Percentiles rank a stretch among this genome's conserved stretches.
phyloP scores from a whole-genome alignment of 2,797 vertebrate genomes.

The Euthynnus affinis region DNA sequence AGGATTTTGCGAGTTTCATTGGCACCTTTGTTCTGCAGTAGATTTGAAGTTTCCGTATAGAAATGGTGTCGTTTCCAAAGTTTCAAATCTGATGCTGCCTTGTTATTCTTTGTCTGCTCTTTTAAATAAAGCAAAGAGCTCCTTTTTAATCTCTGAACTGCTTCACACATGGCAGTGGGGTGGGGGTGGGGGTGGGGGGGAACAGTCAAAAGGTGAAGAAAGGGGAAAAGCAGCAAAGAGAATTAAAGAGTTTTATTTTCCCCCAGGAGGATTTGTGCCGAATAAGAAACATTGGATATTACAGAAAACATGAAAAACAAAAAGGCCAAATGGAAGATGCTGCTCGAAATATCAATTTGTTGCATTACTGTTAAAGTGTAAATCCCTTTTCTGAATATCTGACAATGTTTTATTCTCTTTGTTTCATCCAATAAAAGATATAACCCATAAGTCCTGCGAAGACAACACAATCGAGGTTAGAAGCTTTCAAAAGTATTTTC shows the following conservation, averaged over 20 bases:
- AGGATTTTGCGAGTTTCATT: conserved; percentile 5
- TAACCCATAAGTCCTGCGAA: background rate
- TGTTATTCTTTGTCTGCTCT: conserved; percentile 21
- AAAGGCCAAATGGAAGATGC: conserved; percentile 37
- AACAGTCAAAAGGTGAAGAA: conserved; percentile 31
- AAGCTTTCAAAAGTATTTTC: conserved; percentile 8
- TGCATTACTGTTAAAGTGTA: conserved; percentile 22
- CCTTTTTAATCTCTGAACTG: conserved; percentile 12
- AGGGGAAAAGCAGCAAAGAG: background rate
- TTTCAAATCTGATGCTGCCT: conserved; percentile 32
- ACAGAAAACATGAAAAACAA: conserved; percentile 30
- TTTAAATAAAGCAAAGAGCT: conserved; percentile 38
- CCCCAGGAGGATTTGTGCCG: conserved; percentile 25
- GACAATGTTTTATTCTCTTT: background rate
- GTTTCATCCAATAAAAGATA: conserved; percentile 14
- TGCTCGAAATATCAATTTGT: conserved; percentile 32
- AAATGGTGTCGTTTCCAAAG: conserved; percentile 26
- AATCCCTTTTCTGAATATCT: conserved; percentile 27
- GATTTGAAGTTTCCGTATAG: conserved; percentile 26
- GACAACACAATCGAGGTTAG: conserved; percentile 5
- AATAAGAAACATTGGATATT: conserved; percentile 30
- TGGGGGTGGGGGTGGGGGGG: too few relatives aligned
- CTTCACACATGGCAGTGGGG: background rate
- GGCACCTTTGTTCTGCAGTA: conserved; percentile 31
- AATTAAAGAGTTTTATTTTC: conserved; percentile 27